phyloP scores from a whole-genome alignment of 1,140 invertebrate species.

The Pantala flavescens region DNA sequence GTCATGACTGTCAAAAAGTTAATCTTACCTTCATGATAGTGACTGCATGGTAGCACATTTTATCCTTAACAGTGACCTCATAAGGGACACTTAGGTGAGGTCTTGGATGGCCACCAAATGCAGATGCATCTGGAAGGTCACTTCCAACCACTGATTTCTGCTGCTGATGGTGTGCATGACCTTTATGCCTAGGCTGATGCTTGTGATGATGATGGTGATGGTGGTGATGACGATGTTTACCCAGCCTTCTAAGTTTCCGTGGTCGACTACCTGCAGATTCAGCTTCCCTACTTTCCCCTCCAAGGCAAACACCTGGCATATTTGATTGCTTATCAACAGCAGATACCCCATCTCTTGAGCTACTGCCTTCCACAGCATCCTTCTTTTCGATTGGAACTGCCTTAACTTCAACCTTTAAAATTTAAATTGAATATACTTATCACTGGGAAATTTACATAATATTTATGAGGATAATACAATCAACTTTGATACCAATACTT shows the following conservation, averaged over 20 bases:
- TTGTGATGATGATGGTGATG: neutral
- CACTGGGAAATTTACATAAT: neutral
- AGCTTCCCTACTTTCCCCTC: neutral
- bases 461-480: conserved; percentile 16
- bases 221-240: neutral
- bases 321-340: neutral
- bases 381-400: conserved; percentile 59
- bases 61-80: conserved; percentile 78
- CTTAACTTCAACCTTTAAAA: conserved; percentile 53
- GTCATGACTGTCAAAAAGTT: too few species aligned
- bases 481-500: too few species aligned
- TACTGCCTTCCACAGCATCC: conserved; percentile 27
- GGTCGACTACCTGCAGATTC: neutral
- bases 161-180: conserved; percentile 28
- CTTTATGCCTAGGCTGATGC: conserved; percentile 19
- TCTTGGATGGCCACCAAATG: conserved; percentile 57
- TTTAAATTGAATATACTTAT: neutral
- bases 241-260: neutral
- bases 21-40: conserved; percentile 72
- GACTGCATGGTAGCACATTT: conserved; percentile 88
- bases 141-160: conserved; percentile 35
- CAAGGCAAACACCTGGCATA: neutral
- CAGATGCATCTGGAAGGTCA: conserved; percentile 54
- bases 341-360: neutral
- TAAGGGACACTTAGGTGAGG: conserved; percentile 68